Base-by-base conservation (phyloP, 1,140 invertebrate genomes). In the Brevipalpus yothersi region DNA sequence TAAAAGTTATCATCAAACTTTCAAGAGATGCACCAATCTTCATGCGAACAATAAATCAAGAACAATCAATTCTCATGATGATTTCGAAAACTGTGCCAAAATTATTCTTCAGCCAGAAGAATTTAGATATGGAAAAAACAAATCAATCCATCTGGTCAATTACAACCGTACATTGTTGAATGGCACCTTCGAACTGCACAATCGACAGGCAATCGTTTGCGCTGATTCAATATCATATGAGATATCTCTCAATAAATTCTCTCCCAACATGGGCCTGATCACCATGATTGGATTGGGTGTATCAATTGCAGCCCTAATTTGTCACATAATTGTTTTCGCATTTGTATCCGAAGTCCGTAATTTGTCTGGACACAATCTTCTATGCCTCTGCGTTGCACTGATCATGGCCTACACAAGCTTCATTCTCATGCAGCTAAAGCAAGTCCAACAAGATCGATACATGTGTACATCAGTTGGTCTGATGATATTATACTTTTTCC, bases 281-380 rank as follows among this genome's bases (percentile, higher is more conserved):
- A 73, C 74, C 0, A 65, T 73, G 39, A 65, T 68, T 43, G 71
- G 75, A 7, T 64, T 76, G 0, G 69, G 71, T 5, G 65, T 76
- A 1, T 77, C 76, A 0, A 69, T 75, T 49, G 61, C 75, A 11
- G 76, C 72, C 61, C 64, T 77, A 0, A 51, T 72, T 21, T 58
- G 74, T 8, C 76, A 78, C 66, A 63, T 78, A 0, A 63, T 71
- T 9, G 71, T 71, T 1, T 76, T 74, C 59, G 58, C 67, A 4
- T 51, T 74, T 0, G 69, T 75, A 5, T 68, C 74, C 0, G 75
- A 76, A 43, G 64, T 76, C 19, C 67, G 71, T 45, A 76, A 76
- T 65, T 65, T 77, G 11, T 75, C 74, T 4, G 75, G 75, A 31
- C 75, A 74, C 61, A 76, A 76, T 65, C 64, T 78, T 31, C 73